Conservation (phyloP, 1,140 invertebrate species). For the Helicoverpa zea region DNA sequence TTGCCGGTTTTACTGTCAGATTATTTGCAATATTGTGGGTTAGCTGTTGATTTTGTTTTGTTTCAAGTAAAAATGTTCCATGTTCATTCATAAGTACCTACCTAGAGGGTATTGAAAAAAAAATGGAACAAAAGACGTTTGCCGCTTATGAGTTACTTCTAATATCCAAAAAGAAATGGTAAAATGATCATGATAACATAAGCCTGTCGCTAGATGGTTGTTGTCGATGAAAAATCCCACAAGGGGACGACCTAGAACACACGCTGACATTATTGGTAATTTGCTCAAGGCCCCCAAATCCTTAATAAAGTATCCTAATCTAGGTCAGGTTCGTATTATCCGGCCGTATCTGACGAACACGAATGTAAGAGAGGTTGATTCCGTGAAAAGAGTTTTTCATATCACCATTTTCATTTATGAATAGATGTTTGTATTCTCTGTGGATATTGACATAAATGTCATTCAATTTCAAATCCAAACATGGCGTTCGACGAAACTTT, state of each 20-base stretch:
- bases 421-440: no score
- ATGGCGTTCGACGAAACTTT: background rate
- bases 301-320: conserved; percentile 20
- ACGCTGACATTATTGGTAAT: conserved; percentile 12
- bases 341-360: background rate
- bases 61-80: background rate
- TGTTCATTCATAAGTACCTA: background rate
- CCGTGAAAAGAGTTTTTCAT: background rate
- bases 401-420: no score
- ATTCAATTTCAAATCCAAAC: background rate
- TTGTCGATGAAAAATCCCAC: background rate
- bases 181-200: background rate
- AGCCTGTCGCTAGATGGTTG: no score
- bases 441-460: conserved; percentile 1
- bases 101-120: background rate
- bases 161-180: background rate
- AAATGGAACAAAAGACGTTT: no score
- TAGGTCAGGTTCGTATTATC: conserved; percentile 9
- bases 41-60: background rate
- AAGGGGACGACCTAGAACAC: background rate
- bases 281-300: conserved; percentile 20
- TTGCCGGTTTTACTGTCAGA: conserved; percentile 10
- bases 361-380: background rate
- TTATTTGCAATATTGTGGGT: no score
- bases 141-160: no score